These are phyloP conservation scores for Aplysia californica DNA, from an alignment of 1,140 invertebrate genomes.

Conservation along the genomic window DNA sequence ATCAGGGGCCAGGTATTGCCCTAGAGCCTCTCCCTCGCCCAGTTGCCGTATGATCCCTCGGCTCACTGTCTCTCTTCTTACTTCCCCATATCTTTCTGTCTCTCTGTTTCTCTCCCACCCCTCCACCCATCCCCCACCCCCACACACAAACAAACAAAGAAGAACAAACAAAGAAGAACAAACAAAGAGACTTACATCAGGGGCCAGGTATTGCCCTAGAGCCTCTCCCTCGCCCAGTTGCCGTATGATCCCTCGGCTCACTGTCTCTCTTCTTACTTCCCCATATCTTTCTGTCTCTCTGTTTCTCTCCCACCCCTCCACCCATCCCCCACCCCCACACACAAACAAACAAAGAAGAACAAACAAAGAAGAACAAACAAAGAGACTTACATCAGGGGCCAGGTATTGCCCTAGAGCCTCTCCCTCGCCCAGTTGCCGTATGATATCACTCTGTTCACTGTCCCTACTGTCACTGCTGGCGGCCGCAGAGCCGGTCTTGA, in stretches of 20 bases:
- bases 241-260: background rate
- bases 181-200: too few species aligned
- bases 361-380: too few species aligned
- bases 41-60: background rate
- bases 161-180: too few species aligned
- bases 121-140: background rate
- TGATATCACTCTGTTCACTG: background rate
- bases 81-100: conserved; percentile 10
- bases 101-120: conserved; percentile 21
- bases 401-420: background rate
- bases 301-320: background rate
- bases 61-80: conserved; percentile 12
- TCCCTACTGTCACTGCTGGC: background rate
- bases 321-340: background rate
- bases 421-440: background rate
- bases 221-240: background rate
- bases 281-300: conserved; percentile 18
- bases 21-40: background rate
- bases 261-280: background rate
- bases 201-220: background rate
- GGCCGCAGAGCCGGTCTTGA: too few species aligned
- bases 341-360: too few species aligned
- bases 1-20: background rate
- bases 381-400: background rate
- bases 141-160: too few species aligned